A percentile compares a stretch with the other conserved stretches of the same genome.
Evolutionary conservation across 2,888 invertebrate species (phyloP).

Genomic region (Metallyticus violacea): DNA sequence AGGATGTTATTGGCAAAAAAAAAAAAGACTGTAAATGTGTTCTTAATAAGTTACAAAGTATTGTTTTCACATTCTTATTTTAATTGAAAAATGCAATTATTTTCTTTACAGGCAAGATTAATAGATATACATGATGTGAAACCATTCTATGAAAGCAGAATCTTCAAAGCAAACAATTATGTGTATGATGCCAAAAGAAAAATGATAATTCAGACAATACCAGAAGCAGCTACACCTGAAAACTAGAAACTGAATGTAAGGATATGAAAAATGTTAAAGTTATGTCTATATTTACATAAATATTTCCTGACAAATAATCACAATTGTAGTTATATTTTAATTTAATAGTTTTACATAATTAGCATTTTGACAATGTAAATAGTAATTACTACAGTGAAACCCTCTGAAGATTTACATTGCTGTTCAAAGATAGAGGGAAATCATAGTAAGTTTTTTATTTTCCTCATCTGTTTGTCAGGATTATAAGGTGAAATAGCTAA

Average conservation of each 20-base stretch:
- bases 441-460: not conserved
- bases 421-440: not conserved
- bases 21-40: too few species aligned
- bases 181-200: slow-evolving; percentile 79
- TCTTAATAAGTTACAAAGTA: too few species aligned
- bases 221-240: slow-evolving; percentile 48
- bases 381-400: not conserved
- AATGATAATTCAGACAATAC: slow-evolving; percentile 78
- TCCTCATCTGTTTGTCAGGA: too few species aligned
- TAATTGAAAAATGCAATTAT: not conserved
- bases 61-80: too few species aligned
- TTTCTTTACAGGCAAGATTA: slow-evolving; percentile 25
- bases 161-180: slow-evolving; percentile 88
- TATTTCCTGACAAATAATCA: too few species aligned
- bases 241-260: not conserved
- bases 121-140: slow-evolving; percentile 60
- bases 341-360: too few species aligned
- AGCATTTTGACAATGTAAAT: not conserved
- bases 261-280: not conserved
- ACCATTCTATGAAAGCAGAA: slow-evolving; percentile 85
- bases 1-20: not conserved
- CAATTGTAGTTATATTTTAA: too few species aligned
- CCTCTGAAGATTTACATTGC: not conserved
- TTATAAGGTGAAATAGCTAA: too few species aligned
- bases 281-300: not conserved